Conservation (phyloP, 2,888 invertebrate species). For the Chorisops tibialis region DNA sequence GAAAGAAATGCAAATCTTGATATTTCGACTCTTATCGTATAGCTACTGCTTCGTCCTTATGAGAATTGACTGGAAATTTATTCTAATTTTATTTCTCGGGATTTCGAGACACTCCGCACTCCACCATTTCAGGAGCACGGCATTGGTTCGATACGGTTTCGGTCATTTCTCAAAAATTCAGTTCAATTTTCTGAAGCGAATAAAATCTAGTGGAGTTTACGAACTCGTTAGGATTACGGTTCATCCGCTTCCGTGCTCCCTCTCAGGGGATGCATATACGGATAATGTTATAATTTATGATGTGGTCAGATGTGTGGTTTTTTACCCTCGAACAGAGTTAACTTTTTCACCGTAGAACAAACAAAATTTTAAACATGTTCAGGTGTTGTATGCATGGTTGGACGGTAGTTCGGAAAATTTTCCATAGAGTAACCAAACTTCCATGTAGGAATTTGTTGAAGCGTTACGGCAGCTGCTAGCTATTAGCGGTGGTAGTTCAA, state of each 20-base stretch:
- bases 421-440: constrained; percentile 1
- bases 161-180: constrained; percentile 23
- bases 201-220: constrained; percentile 22
- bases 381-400: constrained; percentile 11
- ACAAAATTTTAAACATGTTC: constrained; percentile 13
- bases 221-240: constrained; percentile 20
- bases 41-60: constrained; percentile 18
- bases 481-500: too few species aligned
- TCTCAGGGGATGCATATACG: neutral
- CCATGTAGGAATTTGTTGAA: constrained; percentile 1
- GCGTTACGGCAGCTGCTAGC: neutral
- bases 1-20: constrained; percentile 29
- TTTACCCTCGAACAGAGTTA: constrained; percentile 4
- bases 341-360: constrained; percentile 5
- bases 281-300: neutral
- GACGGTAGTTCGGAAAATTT: neutral
- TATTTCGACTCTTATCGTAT: constrained; percentile 29
- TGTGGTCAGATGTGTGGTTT: constrained; percentile 13
- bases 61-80: constrained; percentile 25
- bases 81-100: constrained; percentile 26
- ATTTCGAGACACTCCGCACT: constrained; percentile 11
- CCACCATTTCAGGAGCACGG: neutral
- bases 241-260: neutral
- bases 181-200: constrained; percentile 12
- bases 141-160: constrained; percentile 14